These are phyloP conservation scores for Lissocephala sabroskyi DNA, from an alignment of 2,888 invertebrate species.

Conservation along the genomic window DNA sequence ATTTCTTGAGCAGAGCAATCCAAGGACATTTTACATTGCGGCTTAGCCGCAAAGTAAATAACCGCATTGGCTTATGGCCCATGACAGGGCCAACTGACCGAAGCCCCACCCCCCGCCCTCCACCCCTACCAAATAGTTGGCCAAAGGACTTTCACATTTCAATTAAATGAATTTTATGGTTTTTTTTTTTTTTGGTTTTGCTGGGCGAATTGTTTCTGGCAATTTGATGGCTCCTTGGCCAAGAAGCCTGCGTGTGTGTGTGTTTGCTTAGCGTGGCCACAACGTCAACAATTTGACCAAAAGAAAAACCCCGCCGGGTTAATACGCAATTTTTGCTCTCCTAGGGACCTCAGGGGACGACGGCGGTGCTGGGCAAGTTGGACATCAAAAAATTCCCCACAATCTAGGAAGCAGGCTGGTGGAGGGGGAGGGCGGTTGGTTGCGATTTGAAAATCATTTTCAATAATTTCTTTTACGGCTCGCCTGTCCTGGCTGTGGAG, in stretches of 20 bases:
- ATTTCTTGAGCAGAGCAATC: no score
- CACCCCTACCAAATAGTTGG: no score
- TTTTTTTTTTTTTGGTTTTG: constrained; percentile 2
- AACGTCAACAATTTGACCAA: constrained; percentile 1
- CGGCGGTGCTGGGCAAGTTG: not conserved
- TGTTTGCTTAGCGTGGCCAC: constrained; percentile 1
- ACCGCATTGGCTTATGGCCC: no score
- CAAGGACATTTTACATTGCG: constrained; percentile 2
- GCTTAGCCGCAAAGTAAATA: constrained; percentile 20
- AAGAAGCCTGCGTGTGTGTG: constrained; percentile 1
- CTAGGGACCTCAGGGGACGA: not conserved
- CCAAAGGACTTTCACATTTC: constrained; percentile 24
- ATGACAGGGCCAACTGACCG: no score
- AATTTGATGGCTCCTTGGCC: not conserved
- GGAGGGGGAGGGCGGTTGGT: no score
- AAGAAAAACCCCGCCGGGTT: no score
- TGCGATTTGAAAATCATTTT: constrained; percentile 6
- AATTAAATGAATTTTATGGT: constrained; percentile 15
- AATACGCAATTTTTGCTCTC: not conserved
- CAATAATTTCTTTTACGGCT: not conserved
- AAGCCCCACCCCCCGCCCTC: no score
- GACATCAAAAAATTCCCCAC: not conserved
- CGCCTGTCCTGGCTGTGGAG: not conserved
- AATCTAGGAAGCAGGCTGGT: no score
- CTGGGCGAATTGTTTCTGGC: no score